Conservation (phyloP, 2,113 vertebrate genomes). For the Triplophysa tibetana region DNA sequence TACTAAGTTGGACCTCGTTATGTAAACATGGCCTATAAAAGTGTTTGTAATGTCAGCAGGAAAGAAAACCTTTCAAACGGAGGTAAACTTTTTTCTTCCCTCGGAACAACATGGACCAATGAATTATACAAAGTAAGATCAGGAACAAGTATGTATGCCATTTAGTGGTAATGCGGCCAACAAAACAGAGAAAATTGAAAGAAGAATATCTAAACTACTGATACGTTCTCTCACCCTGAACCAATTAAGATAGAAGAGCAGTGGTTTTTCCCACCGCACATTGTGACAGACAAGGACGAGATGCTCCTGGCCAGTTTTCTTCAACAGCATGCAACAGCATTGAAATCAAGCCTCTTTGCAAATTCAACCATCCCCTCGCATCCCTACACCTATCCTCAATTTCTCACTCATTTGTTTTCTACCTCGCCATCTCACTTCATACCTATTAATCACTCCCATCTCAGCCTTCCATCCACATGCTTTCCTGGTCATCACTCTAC, state of each 20-base stretch:
- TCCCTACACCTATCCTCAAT: slow-evolving; percentile 1
- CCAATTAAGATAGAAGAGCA: background rate
- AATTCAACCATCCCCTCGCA: slow-evolving; percentile 42
- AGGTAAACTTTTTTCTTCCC: too few relatives aligned
- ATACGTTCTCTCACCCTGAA: background rate
- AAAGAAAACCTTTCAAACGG: too few relatives aligned
- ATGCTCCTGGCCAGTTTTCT: slow-evolving; percentile 13
- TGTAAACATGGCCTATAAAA: too few relatives aligned
- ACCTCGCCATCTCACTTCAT: background rate
- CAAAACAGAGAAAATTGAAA: background rate
- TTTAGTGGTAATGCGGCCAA: background rate
- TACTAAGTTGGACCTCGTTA: too few relatives aligned
- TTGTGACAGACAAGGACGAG: slow-evolving; percentile 18
- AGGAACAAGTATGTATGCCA: too few relatives aligned
- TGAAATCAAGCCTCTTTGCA: slow-evolving; percentile 34
- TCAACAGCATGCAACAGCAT: slow-evolving; percentile 22
- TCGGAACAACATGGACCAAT: too few relatives aligned
- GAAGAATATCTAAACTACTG: background rate
- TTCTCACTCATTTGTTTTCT: background rate
- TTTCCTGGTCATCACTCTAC: slow-evolving; percentile 10
- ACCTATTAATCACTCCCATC: background rate
- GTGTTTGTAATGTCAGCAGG: too few relatives aligned
- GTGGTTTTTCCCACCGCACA: background rate
- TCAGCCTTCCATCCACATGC: slow-evolving; percentile 8
- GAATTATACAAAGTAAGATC: too few relatives aligned